phyloP scores from a whole-genome alignment of 2,888 invertebrate species.

The Tridacna crocea region DNA sequence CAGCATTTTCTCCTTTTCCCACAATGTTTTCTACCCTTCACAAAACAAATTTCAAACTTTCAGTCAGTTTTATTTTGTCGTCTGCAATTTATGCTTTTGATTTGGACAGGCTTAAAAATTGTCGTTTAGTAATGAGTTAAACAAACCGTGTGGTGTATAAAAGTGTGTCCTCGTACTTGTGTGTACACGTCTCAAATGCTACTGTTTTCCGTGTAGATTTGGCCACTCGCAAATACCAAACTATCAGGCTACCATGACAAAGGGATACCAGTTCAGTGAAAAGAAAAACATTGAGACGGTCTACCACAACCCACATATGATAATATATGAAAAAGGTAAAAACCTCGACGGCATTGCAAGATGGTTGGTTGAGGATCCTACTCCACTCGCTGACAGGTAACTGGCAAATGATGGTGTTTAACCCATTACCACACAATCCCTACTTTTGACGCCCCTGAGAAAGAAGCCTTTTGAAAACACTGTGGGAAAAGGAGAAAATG shows the following conservation, averaged over 20 bases:
- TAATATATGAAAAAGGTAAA: slow-evolving; percentile 25
- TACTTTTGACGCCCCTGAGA: too few relatives aligned
- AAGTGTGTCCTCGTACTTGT: neutral
- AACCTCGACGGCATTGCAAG: slow-evolving; percentile 38
- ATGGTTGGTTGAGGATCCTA: slow-evolving; percentile 47
- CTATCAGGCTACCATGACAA: slow-evolving; percentile 47
- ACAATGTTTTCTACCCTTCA: too few relatives aligned
- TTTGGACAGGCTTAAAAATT: too few relatives aligned
- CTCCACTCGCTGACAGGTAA: slow-evolving; percentile 51
- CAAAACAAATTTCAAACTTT: too few relatives aligned
- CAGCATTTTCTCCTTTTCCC: too few relatives aligned
- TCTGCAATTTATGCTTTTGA: too few relatives aligned
- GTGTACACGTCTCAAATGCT: neutral
- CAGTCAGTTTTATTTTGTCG: too few relatives aligned
- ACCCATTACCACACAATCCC: too few relatives aligned
- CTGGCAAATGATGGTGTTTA: neutral
- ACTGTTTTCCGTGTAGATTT: slow-evolving; percentile 31
- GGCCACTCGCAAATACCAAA: slow-evolving; percentile 55
- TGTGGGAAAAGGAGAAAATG: too few relatives aligned
- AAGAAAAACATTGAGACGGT: slow-evolving; percentile 33
- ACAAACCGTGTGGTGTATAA: too few relatives aligned
- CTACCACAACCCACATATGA: slow-evolving; percentile 54
- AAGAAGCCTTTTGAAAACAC: too few relatives aligned
- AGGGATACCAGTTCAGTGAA: slow-evolving; percentile 29
- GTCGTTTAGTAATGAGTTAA: too few relatives aligned